Conservation (phyloP, 2,113 vertebrate genomes). For the Catharus minimus region DNA sequence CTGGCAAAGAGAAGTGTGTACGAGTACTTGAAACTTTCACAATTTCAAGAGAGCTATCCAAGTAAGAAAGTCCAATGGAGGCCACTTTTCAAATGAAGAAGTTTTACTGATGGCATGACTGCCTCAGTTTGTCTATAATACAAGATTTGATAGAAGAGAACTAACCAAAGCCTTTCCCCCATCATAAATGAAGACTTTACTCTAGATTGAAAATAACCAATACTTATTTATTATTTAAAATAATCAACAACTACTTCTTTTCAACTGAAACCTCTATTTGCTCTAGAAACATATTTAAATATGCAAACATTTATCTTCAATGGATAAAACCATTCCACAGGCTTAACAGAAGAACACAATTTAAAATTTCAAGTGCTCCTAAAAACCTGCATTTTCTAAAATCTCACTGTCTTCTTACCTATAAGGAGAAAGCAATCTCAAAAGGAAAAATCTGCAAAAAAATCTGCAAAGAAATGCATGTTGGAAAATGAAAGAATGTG, state of each 20-base stretch:
- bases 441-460: background rate
- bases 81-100: background rate
- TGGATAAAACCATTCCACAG: background rate
- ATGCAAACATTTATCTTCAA: background rate
- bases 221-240: background rate
- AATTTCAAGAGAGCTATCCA: background rate
- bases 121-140: background rate
- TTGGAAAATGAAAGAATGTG: background rate
- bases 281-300: background rate
- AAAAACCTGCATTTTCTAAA: background rate
- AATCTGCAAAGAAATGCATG: background rate
- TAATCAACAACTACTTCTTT: background rate
- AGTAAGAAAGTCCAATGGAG: background rate
- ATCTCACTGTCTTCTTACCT: background rate
- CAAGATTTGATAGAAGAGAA: background rate
- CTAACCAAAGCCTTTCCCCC: background rate
- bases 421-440: background rate
- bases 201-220: background rate
- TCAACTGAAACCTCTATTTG: background rate
- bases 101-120: background rate
- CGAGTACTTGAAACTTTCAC: background rate
- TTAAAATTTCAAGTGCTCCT: background rate
- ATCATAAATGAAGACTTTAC: background rate
- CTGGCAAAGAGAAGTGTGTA: background rate
- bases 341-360: background rate